A percentile compares a stretch with the other conserved stretches of the same genome.
Conservation (phyloP, 2,797 vertebrate species). For the Pantherophis alleghaniensis region DNA sequence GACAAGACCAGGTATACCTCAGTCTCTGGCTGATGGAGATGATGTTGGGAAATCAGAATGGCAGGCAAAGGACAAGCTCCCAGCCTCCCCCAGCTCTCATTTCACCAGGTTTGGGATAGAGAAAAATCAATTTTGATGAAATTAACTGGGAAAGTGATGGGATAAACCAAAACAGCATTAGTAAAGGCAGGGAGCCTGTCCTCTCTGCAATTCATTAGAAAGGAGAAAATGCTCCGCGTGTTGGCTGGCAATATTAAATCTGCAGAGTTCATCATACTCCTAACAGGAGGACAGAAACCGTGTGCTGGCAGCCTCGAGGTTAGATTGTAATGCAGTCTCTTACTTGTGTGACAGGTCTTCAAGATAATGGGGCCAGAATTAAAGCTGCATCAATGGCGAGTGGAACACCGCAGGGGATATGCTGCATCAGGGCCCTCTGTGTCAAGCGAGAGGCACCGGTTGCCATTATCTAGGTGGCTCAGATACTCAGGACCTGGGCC, state of each 20-base stretch:
- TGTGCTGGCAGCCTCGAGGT: not conserved
- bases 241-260: not conserved
- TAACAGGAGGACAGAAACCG: not conserved
- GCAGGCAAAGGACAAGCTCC: not conserved
- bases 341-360: not conserved
- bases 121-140: not conserved
- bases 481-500: too few relatives aligned
- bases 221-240: not conserved
- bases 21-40: not conserved
- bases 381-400: not conserved
- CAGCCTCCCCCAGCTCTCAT: not conserved
- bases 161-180: not conserved
- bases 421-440: not conserved
- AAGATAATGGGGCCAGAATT: not conserved
- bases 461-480: not conserved
- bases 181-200: not conserved
- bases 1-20: not conserved
- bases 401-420: not conserved
- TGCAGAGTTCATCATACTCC: not conserved
- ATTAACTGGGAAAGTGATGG: not conserved
- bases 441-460: not conserved
- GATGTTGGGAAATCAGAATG: not conserved
- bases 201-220: not conserved
- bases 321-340: not conserved
- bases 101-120: not conserved